Evolutionary conservation across 2,113 vertebrate species (phyloP), one percentile per base, ranked within the genome.

Genomic region (Vulpes vulpes): DNA sequence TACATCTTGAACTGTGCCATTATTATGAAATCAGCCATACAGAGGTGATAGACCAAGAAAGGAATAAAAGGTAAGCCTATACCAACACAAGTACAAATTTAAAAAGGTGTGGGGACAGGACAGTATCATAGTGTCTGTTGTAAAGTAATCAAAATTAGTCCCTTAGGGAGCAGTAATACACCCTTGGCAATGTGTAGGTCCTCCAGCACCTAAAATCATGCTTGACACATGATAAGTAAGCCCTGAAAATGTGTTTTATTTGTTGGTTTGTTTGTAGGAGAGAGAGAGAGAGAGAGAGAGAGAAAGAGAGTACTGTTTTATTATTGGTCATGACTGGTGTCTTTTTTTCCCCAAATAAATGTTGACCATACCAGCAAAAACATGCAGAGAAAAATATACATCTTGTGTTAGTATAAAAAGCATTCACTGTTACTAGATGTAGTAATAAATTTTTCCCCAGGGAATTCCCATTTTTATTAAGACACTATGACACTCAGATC

Each of bases 121-220:
- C 1, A 84, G 25, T 65, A 84, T 19, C 17, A 11, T 53, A 22
- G 2, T 30, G 12, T 82, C 27, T 65, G 74, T 32, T 60, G 8
- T 74, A 74, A 85, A 81, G 16, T 73, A 93, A 80, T 25, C 20
- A 92, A 84, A 92, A 96, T 79, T 35, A 76, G 5, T 35, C 59
- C 53, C 43, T 86, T 30, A 49, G 19, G 82, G 20, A 81, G 62
- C 4, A n/a, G 1, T 43, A 49, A n/a, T 19, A 93, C 22, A 62
- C 1, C 5, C 7, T 69, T 82, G 1, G 22, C 27, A 81, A 17
- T n/a, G 10, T 62, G 19, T 69, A 74, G 43, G 7, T 43, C 22
- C 23, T 74, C 35, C 0, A 16, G 11, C 8, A 5, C 8, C 51
- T 59, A 69, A 27, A 51, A 55, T 38, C 59, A 27, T 85, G 73